Evolutionary conservation across 2,888 invertebrate genomes (phyloP), one percentile per base, ranked within the genome.

Genomic region (Diarsia mendica): DNA sequence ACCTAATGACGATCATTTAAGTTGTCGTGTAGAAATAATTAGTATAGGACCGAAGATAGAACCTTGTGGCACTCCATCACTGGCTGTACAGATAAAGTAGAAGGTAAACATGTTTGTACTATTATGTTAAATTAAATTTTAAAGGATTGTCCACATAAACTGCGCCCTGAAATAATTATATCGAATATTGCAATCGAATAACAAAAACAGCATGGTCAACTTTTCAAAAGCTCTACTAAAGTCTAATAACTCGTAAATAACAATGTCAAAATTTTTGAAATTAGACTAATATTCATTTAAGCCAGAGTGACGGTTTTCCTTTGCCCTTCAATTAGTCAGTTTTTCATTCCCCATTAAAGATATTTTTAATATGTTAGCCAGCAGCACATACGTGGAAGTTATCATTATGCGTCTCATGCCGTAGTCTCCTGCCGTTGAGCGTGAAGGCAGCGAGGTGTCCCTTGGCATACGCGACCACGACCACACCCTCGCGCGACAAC

Each of bases 401-500:
- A 93, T 99, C 99, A 92, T 99, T 98, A 93, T 99, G 99, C 80
- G 98, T 98, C 95, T 99, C 99, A 91, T 98, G 98, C 74, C 99
- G 96, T 83, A 99, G 97, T 73, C 98, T 97, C 90, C 99, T 98
- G 60, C 99, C 99, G 94, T 99, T 99, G 91, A 99, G 98, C 72
- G 99, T 99, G 95, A 98, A 99, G 51, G 99, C 99, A 72, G 99
- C 99, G 87, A 99, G 98, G 91, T 99, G 98, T 11, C 99, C 99
- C 86, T 98, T 97, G 90, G 99, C 98, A 94, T 99, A 99, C 90
- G 99, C 98, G 71, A 99, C 99, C 58, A 99, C 98, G 71, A 99
- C 98, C 82, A 99, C 98, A 61, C 99, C 99, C 96, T 99, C 99
- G 28, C 99, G 97, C 9, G 99, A 99, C 97, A 99, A 98, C 18